Base-by-base conservation (phyloP, 2,797 vertebrate genomes). In the Allobates femoralis region DNA sequence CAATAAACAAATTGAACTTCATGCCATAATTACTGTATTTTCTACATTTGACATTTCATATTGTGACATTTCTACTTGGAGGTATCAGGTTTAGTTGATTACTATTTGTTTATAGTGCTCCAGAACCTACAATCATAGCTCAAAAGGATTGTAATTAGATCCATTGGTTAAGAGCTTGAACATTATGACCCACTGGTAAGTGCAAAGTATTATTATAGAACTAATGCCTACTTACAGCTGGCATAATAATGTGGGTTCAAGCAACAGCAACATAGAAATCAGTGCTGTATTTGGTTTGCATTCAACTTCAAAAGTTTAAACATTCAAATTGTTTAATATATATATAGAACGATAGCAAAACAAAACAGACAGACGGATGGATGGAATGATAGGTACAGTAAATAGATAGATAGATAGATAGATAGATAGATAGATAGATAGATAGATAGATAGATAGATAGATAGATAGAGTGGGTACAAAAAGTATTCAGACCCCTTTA, bases 91-190 rank as follows among this genome's bases (percentile, higher is more conserved):
- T 96, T 94, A 94, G 93, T 92, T 95, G 94, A 95, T 95, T 95
- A 95, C 94, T 95, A 95, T 95, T 96, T 96, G 94, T 95, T 94
- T 95, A 96, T 95, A 94, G 94, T 95, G 94, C 94, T 90, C 93
- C 94, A 96, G 96, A 97, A 96, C 95, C 96, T 96, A 95, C 96
- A 97, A 97, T 97, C 96, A 96, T 89, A 89, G 94, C 93, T 93
- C 94, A 95, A 96, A 96, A 96, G 94, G 93, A 96, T 92, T 95
- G 95, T 95, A 96, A 97, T 97, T 97, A 97, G 95, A 95, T 96
- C 94, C 93, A 95, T 97, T 96, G 95, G 94, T 94, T 94, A 92
- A 93, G 93, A 93, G 94, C 95, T 96, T 95, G 94, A 96, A 96
- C 96, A 90, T 90, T 58, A 91, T 94, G 94, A 96, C 94, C 93